A percentile compares a stretch with the other conserved stretches of the same genome.
phyloP scores from a whole-genome alignment of 2,888 invertebrate genomes.

The Emesis furor region DNA sequence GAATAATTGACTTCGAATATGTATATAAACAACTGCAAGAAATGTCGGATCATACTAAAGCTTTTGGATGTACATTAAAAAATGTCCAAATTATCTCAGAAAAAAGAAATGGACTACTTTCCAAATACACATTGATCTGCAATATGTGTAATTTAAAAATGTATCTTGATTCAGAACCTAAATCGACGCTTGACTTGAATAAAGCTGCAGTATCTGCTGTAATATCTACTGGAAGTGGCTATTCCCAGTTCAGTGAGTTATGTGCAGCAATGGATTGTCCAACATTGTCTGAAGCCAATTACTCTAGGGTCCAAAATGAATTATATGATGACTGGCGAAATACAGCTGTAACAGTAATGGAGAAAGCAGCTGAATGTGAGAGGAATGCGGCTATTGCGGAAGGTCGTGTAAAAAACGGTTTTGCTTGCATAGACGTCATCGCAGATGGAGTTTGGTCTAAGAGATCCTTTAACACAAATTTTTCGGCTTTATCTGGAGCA shows the following conservation, averaged over 20 bases:
- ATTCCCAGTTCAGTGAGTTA: constrained; percentile 5
- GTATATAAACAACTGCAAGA: no score
- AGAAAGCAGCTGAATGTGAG: constrained; percentile 59
- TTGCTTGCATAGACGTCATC: constrained; percentile 58
- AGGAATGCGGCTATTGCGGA: constrained; percentile 40
- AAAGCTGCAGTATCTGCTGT: constrained; percentile 10
- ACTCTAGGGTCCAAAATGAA: not conserved
- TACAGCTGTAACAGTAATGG: constrained; percentile 31
- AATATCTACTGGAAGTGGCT: constrained; percentile 12
- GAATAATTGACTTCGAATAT: no score
- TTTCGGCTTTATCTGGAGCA: constrained; percentile 66
- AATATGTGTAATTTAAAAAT: constrained; percentile 16
- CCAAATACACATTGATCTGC: constrained; percentile 2
- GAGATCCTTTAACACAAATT: constrained; percentile 64
- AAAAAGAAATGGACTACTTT: not conserved
- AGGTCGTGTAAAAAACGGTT: constrained; percentile 45
- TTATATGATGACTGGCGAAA: constrained; percentile 33
- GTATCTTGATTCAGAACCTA: no score
- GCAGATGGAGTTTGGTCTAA: constrained; percentile 69
- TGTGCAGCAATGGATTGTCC: constrained; percentile 11
- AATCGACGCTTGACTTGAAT: constrained; percentile 7
- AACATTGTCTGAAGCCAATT: constrained; percentile 10
- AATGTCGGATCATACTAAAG: no score
- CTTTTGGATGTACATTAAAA: no score
- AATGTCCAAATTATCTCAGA: not conserved